Evolutionary conservation across 2,797 vertebrate species (phyloP), one percentile per base, ranked within the genome.

Genomic region (Acanthurus tractus): DNA sequence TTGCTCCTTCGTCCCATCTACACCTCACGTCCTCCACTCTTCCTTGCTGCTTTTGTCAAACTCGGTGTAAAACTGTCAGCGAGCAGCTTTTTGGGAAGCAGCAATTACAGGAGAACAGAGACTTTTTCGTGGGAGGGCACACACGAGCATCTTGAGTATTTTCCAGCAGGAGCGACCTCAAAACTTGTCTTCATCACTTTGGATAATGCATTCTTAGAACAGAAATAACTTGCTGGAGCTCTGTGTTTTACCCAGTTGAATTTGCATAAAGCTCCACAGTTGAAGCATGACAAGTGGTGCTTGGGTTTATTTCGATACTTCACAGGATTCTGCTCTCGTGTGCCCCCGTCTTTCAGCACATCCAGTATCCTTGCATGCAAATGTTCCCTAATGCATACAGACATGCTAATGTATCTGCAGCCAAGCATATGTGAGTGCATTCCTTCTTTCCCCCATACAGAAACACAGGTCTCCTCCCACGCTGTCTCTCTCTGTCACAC

Each of bases 51-150:
- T 76, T 87, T 83, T 82, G 75, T 89, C 70, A 88, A 85, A 84
- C 63, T 69, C 22, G 0, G 66, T 79, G 79, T 74, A 73, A 85
- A 88, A 86, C 81, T 86, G 83, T 87, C 85, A 78, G 74, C 13
- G 0, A 84, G 70, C 38, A 57, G 69, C 76, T 54, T 86, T 83
- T 79, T 68, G 44, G 74, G 80, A 88, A 81, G 75, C 75, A 62
- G 82, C 76, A 86, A 90, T 90, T 89, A 88, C 25, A 82, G 29
- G 62, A 69, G 76, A 89, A 81, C 73, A 85, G 68, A 86, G 72
- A 58, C 15, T 83, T 78, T 67, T 76, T 0, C 1, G 4, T 14
- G 50, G 50, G 63, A 48, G 58, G 49, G 48, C 3, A 13, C 42
- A 62, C 25, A 23, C 23, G 48, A 63, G 53, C 50, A 55, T 82